Percentiles rank a stretch among this genome's conserved stretches.
Evolutionary conservation across 2,888 invertebrate genomes (phyloP).

Genomic region (Escarpia spicata): DNA sequence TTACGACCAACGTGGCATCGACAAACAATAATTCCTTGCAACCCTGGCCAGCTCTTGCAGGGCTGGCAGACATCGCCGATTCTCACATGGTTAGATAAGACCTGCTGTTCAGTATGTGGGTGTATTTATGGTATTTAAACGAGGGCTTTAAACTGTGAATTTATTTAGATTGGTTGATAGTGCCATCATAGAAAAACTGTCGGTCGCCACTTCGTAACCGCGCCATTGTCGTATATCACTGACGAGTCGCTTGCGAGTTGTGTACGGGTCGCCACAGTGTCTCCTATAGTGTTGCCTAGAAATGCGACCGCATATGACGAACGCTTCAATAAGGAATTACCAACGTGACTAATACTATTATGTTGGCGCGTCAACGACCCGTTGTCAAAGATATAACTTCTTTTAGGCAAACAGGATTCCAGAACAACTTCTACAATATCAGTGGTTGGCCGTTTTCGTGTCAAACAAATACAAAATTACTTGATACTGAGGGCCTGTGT

Average conservation of each 20-base stretch:
- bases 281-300: not conserved
- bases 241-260: no score
- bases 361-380: not conserved
- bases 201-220: not conserved
- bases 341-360: not conserved
- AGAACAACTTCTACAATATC: not conserved
- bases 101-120: not conserved
- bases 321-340: not conserved
- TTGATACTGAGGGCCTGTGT: not conserved
- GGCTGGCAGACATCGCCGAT: not conserved
- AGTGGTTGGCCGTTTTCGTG: not conserved
- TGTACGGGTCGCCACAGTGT: not conserved
- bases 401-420: not conserved
- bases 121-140: not conserved
- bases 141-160: not conserved
- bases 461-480: not conserved
- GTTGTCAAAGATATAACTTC: not conserved
- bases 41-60: not conserved
- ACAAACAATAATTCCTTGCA: not conserved
- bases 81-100: not conserved
- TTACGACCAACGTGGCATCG: not conserved
- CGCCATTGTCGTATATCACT: not conserved
- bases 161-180: not conserved
- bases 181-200: not conserved
- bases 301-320: not conserved